Evolutionary conservation across 2,888 invertebrate genomes (phyloP).

Genomic region (Cosmorhoe ocellata): DNA sequence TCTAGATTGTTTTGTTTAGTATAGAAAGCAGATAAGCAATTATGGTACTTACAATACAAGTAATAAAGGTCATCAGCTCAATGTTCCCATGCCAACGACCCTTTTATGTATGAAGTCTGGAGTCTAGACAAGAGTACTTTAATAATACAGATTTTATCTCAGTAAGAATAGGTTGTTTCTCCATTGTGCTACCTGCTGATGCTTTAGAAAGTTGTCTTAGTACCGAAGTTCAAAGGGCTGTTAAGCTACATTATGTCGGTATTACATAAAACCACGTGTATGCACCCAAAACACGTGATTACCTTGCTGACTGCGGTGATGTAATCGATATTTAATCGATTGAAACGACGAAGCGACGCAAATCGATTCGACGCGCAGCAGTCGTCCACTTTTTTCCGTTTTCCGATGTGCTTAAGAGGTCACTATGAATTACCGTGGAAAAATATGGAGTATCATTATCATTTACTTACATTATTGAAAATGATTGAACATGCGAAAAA

Average conservation of each 20-base stretch:
- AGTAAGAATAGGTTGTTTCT: constrained; percentile 25
- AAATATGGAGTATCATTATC: constrained; percentile 2
- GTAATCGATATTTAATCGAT: constrained; percentile 62
- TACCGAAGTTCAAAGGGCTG: constrained; percentile 32
- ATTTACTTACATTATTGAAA: no score
- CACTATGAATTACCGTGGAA: constrained; percentile 37
- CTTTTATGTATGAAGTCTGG: constrained; percentile 1
- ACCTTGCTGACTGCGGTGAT: constrained; percentile 36
- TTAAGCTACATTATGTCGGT: constrained; percentile 13
- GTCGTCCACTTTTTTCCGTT: constrained; percentile 46
- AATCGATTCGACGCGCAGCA: constrained; percentile 56
- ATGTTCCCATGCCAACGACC: no score
- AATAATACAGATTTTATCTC: constrained; percentile 24
- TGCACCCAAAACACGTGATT: constrained; percentile 37
- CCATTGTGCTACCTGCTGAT: constrained; percentile 31
- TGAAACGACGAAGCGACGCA: constrained; percentile 48
- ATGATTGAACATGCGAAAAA: not conserved
- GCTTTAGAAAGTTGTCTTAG: constrained; percentile 31
- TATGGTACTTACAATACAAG: no score
- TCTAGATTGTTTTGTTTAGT: no score
- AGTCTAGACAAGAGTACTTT: constrained; percentile 21
- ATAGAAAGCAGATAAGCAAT: no score
- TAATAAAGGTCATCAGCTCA: no score
- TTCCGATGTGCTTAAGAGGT: constrained; percentile 49
- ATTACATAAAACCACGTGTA: constrained; percentile 39